Percentiles rank a stretch among this genome's conserved stretches.
Evolutionary conservation across 2,797 vertebrate genomes (phyloP).

Genomic region (Neomorphus geoffroyi): DNA sequence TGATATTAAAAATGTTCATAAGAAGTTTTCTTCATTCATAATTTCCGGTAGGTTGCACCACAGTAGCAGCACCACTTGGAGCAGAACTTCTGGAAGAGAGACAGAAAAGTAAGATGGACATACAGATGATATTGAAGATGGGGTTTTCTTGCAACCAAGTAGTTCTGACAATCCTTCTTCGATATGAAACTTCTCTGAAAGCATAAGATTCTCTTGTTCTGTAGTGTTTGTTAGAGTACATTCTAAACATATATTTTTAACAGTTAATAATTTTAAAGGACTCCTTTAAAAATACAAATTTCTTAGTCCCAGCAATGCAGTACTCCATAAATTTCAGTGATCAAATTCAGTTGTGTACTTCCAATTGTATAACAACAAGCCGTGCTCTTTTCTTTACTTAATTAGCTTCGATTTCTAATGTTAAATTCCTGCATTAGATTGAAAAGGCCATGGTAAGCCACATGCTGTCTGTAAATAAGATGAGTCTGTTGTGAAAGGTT

Average conservation of each 20-base stretch:
- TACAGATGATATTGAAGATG: background rate
- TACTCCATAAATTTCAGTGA: background rate
- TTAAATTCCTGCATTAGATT: conserved; percentile 43
- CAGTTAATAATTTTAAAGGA: background rate
- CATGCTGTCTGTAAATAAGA: conserved; percentile 44
- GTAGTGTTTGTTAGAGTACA: background rate
- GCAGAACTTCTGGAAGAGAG: background rate
- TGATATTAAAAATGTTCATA: background rate
- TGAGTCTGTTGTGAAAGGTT: conserved; percentile 34
- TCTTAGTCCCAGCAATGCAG: background rate
- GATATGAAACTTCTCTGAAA: background rate
- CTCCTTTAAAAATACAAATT: background rate
- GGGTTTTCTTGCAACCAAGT: background rate
- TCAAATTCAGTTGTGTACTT: conserved; percentile 43
- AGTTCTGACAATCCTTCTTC: background rate
- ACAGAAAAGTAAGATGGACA: background rate
- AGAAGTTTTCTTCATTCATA: background rate
- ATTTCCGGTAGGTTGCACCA: background rate
- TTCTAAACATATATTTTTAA: background rate
- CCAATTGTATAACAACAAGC: conserved; percentile 19
- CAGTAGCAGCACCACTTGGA: background rate
- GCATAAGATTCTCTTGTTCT: background rate
- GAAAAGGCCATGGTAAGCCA: conserved; percentile 15
- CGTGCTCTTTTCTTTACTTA: conserved; percentile 47
- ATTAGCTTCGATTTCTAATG: conserved; percentile 56